Conservation (phyloP, 2,888 invertebrate species). For the Philhelius pedissequus region DNA sequence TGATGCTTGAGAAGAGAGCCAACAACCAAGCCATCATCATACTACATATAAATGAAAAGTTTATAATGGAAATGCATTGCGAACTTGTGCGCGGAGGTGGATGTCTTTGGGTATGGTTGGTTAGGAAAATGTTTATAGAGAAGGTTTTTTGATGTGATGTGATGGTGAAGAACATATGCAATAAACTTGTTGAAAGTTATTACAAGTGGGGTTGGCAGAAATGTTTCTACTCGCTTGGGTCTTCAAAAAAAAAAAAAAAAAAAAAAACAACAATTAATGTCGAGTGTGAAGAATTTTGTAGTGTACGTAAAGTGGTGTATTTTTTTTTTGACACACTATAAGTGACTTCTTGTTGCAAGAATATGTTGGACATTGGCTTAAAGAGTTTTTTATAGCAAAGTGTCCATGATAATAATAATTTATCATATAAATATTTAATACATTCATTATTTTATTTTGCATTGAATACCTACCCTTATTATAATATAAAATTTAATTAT, state of each 20-base stretch:
- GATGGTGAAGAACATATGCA: slow-evolving; percentile 25
- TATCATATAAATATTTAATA: no score
- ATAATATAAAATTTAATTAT: no score
- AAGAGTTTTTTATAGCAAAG: background rate
- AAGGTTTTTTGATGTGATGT: background rate
- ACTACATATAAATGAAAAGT: background rate
- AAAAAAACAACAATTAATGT: slow-evolving; percentile 63
- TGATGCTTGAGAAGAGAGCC: slow-evolving; percentile 16
- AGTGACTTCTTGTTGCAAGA: slow-evolving; percentile 10
- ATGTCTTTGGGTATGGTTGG: background rate
- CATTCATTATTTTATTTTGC: background rate
- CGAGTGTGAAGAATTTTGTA: slow-evolving; percentile 55
- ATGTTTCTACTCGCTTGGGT: slow-evolving; percentile 15
- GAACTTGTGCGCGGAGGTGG: background rate
- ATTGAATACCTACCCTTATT: no score
- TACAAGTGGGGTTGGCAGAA: slow-evolving; percentile 48
- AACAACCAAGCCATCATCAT: slow-evolving; percentile 11
- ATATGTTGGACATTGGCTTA: slow-evolving; percentile 35
- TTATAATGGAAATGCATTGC: background rate
- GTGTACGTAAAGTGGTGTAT: slow-evolving; percentile 54
- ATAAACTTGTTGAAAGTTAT: slow-evolving; percentile 63
- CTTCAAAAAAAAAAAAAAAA: no score
- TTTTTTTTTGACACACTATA: slow-evolving; percentile 35
- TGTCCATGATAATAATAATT: background rate
- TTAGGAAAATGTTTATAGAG: background rate